A percentile compares a stretch with the other conserved stretches of the same genome.
phyloP scores from a whole-genome alignment of 2,797 vertebrate species.

The Enteromius afrohamiltoni region DNA sequence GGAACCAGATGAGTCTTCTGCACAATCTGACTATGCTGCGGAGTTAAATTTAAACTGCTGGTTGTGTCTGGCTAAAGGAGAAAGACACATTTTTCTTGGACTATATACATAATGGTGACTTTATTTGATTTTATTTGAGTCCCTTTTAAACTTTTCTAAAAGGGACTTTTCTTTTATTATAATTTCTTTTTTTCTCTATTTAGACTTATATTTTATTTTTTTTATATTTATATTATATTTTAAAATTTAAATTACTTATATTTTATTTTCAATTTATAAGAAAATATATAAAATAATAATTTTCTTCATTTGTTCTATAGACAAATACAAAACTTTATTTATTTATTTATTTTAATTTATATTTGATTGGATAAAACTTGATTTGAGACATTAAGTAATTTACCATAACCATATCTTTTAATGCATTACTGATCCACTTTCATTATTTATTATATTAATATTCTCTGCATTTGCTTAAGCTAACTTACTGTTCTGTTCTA shows the following conservation, averaged over 20 bases:
- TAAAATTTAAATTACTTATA: too few species aligned
- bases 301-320: neutral
- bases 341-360: neutral
- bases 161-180: neutral
- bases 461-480: too few species aligned
- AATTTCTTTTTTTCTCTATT: neutral
- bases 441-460: neutral
- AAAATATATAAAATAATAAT: neutral
- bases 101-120: too few species aligned
- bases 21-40: too few species aligned
- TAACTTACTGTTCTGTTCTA: conserved; percentile 14
- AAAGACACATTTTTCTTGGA: too few species aligned
- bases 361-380: neutral
- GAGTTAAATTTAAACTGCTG: too few species aligned
- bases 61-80: too few species aligned
- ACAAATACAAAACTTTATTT: neutral
- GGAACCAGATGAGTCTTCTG: too few species aligned
- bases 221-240: too few species aligned
- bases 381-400: neutral
- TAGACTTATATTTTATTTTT: too few species aligned
- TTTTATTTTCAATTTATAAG: too few species aligned
- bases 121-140: too few species aligned
- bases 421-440: neutral
- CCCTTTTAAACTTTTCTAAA: neutral
- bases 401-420: neutral